Evolutionary conservation across 2,113 vertebrate species (phyloP).

Genomic region (Burhinus oedicnemus): DNA sequence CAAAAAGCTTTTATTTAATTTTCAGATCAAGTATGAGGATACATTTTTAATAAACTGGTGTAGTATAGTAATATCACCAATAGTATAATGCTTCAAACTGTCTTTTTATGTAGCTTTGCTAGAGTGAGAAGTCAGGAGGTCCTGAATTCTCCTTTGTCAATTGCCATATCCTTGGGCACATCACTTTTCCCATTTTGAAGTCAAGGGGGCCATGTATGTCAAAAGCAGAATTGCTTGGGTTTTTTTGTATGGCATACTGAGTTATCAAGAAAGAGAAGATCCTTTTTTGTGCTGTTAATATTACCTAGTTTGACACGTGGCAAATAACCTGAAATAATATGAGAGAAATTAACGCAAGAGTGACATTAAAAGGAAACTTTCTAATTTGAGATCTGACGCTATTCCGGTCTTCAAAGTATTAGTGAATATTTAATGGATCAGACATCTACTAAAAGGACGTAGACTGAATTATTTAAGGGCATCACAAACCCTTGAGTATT

Average conservation of each 20-base stretch:
- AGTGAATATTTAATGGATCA: slow-evolving; percentile 61
- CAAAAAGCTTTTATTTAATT: background rate
- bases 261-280: background rate
- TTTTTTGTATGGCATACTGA: background rate
- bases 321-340: slow-evolving; percentile 31
- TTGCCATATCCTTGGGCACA: background rate
- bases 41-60: background rate
- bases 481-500: slow-evolving; percentile 17
- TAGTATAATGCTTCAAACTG: background rate
- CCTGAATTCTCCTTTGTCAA: background rate
- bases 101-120: background rate
- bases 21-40: background rate
- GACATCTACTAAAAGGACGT: slow-evolving; percentile 9
- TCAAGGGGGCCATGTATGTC: background rate
- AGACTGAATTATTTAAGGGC: slow-evolving; percentile 51
- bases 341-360: background rate
- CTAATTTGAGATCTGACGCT: slow-evolving; percentile 52
- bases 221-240: background rate
- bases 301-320: background rate
- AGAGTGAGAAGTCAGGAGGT: background rate
- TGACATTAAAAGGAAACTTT: slow-evolving; percentile 47
- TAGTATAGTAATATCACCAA: background rate
- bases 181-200: background rate
- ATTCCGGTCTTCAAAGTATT: slow-evolving; percentile 43
- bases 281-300: background rate